Evolutionary conservation across 1,140 invertebrate genomes (phyloP).

Genomic region (Lepidurus couesii): DNA sequence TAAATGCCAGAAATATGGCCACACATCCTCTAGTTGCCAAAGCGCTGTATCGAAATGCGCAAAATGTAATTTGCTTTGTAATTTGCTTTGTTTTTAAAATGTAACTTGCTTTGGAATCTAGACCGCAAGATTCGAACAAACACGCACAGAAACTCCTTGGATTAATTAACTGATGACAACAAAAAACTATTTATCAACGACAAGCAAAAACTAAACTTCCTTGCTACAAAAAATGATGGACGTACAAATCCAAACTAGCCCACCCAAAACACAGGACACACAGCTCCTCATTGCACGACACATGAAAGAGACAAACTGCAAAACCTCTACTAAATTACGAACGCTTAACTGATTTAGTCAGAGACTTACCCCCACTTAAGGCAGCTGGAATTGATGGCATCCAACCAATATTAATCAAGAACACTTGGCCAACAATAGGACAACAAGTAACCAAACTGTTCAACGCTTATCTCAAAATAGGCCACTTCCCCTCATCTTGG

Average conservation of each 20-base stretch:
- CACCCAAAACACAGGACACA: background rate
- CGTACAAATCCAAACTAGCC: background rate
- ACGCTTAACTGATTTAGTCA: background rate
- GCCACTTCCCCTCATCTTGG: conserved; percentile 22
- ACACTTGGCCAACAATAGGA: background rate
- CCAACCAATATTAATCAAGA: conserved; percentile 4
- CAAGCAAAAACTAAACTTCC: conserved; percentile 19
- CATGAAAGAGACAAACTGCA: background rate
- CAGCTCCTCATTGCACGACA: background rate
- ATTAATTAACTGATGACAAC: too few relatives aligned
- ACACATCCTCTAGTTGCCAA: background rate
- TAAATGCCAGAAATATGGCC: conserved; percentile 23
- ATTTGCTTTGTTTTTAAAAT: too few relatives aligned
- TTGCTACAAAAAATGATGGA: background rate
- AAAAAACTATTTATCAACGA: background rate
- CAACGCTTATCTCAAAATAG: background rate
- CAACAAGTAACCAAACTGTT: background rate
- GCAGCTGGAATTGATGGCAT: conserved; percentile 1
- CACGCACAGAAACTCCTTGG: too few relatives aligned
- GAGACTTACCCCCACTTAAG: background rate
- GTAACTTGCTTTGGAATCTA: too few relatives aligned
- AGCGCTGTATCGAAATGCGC: background rate
- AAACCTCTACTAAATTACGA: background rate
- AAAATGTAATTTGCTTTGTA: too few relatives aligned
- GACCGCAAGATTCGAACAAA: too few relatives aligned